Evolutionary conservation across 2,888 invertebrate genomes (phyloP).

Genomic region (Neoascia interrupta): DNA sequence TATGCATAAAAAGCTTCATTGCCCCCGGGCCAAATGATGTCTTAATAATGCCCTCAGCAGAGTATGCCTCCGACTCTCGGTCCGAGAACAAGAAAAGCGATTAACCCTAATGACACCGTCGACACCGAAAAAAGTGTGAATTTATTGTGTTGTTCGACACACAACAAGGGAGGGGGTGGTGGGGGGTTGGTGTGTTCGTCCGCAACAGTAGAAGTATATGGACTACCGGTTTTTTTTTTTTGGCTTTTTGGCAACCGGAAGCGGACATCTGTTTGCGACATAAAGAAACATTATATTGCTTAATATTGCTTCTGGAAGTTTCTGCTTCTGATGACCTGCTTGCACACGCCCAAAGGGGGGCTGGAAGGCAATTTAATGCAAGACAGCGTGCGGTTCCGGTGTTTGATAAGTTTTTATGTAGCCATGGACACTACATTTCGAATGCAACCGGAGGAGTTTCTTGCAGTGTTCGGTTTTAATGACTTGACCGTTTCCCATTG

Average conservation of each 20-base stretch:
- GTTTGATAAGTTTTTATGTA: no score
- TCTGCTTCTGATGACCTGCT: no score
- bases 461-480: no score
- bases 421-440: no score
- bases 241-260: conserved; percentile 51
- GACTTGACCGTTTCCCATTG: no score
- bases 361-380: no score
- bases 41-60: conserved; percentile 46
- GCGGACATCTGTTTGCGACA: conserved; percentile 57
- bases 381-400: no score
- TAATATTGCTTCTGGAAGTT: conserved; percentile 45
- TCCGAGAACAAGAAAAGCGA: conserved; percentile 60
- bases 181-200: no score
- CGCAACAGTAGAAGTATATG: conserved; percentile 20
- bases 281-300: conserved; percentile 57
- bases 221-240: no score
- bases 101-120: conserved; percentile 66
- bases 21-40: conserved; percentile 50
- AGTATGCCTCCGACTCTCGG: not conserved
- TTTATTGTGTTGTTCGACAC: conserved; percentile 53
- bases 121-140: conserved; percentile 49
- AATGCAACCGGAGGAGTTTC: no score
- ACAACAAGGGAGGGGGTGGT: conserved; percentile 21
- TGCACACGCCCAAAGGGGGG: no score
- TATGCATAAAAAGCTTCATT: conserved; percentile 60